Evolutionary conservation across 92 coral and sea anemone species (phyloP), one percentile per base, ranked within the genome.

Genomic region (Pocillopora grandis): DNA sequence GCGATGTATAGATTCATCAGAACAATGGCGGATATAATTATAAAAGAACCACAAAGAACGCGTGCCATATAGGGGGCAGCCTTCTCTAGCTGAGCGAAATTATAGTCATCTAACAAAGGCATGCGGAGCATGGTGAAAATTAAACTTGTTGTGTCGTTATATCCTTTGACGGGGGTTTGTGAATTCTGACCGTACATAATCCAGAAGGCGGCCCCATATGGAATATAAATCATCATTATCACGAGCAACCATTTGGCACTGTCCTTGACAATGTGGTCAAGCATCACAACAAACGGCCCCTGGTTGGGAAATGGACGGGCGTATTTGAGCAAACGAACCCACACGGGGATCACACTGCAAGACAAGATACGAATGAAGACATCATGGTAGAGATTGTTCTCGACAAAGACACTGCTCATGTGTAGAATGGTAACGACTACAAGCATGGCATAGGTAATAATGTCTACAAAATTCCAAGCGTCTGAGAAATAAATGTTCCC

Each of bases 201-300:
- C 97, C 97, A 93, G 76, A 93, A 92, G 9, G 95, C 89, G 10
- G 97, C 97, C 2, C 91, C 85, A 62, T 91, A 93, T 5, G 97
- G 97, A 55, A 93, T 93, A 71, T 89, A 93, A 31, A 93, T 84
- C 57, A 92, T 88, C 67, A 88, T 84, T 70, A 93, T 80, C 62
- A 93, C 83, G 61, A 93, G 85, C 48, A 88, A 77, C 97, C 97
- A 93, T 83, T 93, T 93, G 13, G 90, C 19, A 42, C 90, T 86
- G 48, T 92, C 97, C 56, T 77, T 62, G 18, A 88, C 81, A 71
- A 93, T 93, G 80, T 91, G 97, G 66, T 91, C 92, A 19, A 93
- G 89, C 87, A 92, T 93, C 37, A 86, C 94, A 23, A 93, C 97
- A 49, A 93, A 93, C 7, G 97, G 95, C 16, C 97, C 97, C 67